A percentile compares a stretch with the other conserved stretches of the same genome.
These are phyloP conservation scores for Mylabris phalerata DNA, from an alignment of 1,140 invertebrate genomes.

Conservation along the genomic window DNA sequence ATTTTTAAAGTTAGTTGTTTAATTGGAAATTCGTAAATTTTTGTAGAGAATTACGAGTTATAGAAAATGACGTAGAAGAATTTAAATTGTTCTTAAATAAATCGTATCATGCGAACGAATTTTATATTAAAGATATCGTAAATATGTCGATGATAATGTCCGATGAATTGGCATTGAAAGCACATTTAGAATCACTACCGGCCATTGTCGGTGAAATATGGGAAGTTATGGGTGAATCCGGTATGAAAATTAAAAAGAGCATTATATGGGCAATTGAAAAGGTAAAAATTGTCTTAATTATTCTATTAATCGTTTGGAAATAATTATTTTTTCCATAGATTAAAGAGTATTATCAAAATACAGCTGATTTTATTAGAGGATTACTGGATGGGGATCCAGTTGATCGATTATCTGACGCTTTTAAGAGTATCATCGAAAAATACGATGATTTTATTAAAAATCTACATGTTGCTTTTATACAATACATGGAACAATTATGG, in stretches of 20 bases:
- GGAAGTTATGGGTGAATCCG: conserved; percentile 76
- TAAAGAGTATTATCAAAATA: conserved; percentile 61
- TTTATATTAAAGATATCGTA: conserved; percentile 71
- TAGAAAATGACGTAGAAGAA: conserved; percentile 65
- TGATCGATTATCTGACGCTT: conserved; percentile 55
- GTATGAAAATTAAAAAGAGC: conserved; percentile 65
- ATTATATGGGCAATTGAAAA: conserved; percentile 67
- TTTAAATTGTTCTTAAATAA: conserved; percentile 63
- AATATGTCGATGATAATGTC: conserved; percentile 59
- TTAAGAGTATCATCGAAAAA: conserved; percentile 62
- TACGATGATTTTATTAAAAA: conserved; percentile 74
- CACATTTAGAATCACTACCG: conserved; percentile 67
- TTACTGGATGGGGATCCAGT: conserved; percentile 66
- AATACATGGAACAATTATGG: conserved; percentile 67
- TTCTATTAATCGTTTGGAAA: neutral
- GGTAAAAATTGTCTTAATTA: conserved; percentile 27
- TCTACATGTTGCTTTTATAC: conserved; percentile 66
- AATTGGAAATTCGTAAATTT: neutral
- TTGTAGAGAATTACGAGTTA: conserved; percentile 56
- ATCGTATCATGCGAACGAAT: conserved; percentile 73
- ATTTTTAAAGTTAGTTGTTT: neutral
- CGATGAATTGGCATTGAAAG: conserved; percentile 69
- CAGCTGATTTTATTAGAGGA: conserved; percentile 58
- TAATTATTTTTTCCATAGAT: conserved; percentile 38
- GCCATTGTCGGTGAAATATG: conserved; percentile 73